Conservation (phyloP, 2,113 vertebrate species). For the Pungitius pungitius region DNA sequence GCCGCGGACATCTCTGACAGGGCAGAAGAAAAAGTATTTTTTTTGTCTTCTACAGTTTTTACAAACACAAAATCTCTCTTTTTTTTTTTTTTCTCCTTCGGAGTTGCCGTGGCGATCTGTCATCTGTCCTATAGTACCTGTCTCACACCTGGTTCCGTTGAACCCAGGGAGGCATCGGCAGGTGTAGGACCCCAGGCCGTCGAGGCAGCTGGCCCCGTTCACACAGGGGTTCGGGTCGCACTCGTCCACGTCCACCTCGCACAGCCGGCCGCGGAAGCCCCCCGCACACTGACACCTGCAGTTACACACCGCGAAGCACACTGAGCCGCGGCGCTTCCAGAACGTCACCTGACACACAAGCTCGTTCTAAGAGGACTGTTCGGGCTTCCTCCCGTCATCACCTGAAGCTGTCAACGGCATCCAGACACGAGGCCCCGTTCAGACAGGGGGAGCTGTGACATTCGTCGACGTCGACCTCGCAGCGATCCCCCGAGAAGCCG, state of each 20-base stretch:
- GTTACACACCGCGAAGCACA: neutral
- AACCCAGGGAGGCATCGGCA: slow-evolving; percentile 97
- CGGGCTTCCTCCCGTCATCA: slow-evolving; percentile 59
- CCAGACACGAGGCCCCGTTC: slow-evolving; percentile 90
- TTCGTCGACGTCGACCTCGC: slow-evolving; percentile 90
- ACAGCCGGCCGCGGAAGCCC: slow-evolving; percentile 87
- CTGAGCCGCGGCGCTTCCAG: neutral
- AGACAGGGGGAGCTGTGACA: slow-evolving; percentile 91
- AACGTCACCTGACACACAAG: neutral
- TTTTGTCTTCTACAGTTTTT: neutral
- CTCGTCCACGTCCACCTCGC: slow-evolving; percentile 91
- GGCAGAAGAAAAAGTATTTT: slow-evolving; percentile 23
- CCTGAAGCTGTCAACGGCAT: slow-evolving; percentile 90
- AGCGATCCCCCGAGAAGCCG: slow-evolving; percentile 88
- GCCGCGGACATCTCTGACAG: slow-evolving; percentile 90
- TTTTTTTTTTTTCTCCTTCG: slow-evolving; percentile 1
- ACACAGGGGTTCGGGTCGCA: slow-evolving; percentile 91
- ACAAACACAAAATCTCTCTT: neutral
- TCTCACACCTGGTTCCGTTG: slow-evolving; percentile 99
- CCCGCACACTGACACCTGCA: slow-evolving; percentile 88
- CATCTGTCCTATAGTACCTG: slow-evolving; percentile 88
- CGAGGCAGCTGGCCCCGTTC: slow-evolving; percentile 92
- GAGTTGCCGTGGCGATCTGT: slow-evolving; percentile 48
- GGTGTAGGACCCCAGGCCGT: slow-evolving; percentile 86
- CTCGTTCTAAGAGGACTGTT: neutral